Evolutionary conservation across 2,888 invertebrate species (phyloP), one percentile per base, ranked within the genome.

Genomic region (Folsomia manolachei): DNA sequence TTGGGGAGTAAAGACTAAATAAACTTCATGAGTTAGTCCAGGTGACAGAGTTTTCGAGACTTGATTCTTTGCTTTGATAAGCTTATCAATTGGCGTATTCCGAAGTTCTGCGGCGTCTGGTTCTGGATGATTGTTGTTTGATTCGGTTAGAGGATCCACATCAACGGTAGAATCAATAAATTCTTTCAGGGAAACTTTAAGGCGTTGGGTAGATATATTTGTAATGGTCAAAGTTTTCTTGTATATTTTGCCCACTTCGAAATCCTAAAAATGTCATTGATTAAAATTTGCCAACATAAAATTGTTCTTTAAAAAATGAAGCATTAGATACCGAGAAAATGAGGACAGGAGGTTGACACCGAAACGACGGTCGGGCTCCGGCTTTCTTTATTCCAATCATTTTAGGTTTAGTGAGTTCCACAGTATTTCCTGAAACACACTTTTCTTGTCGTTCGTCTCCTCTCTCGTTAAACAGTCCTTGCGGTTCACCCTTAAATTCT

Each of bases 261-360:
- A 75, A 61, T 75, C 70, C 75, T 75, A 39, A 19, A 68, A 70
- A 71, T n/a, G n/a, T n/a, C n/a, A n/a, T n/a, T n/a, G n/a, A n/a
- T n/a, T 2, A 9, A 56, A 7, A 56, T n/a, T 18, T 18, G 56
- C 2, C n/a, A 56, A 56, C 18, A n/a, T n/a, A 56, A 18, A 18
- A 9, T 21, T 18, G n/a, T 56, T 7, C 23, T 9, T 11, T 18
- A 51, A 18, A 11, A 51, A 11, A 11, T 51, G 51, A 11, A 51
- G 18, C 52, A 62, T 19, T 23, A 18, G 19, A 53, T 66, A 72
- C 72, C 61, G 69, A 56, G 27, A 72, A 72, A 1, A 70, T 60
- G 23, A 72, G 53, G 23, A 66, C 60, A 26, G 69, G 53, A 1
- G 72, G 72, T 23, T 61, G 21, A 65, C 72, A 72, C 24, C 52